Conservation (phyloP, 2,113 vertebrate species). For the Eulacestoma nigropectus region DNA sequence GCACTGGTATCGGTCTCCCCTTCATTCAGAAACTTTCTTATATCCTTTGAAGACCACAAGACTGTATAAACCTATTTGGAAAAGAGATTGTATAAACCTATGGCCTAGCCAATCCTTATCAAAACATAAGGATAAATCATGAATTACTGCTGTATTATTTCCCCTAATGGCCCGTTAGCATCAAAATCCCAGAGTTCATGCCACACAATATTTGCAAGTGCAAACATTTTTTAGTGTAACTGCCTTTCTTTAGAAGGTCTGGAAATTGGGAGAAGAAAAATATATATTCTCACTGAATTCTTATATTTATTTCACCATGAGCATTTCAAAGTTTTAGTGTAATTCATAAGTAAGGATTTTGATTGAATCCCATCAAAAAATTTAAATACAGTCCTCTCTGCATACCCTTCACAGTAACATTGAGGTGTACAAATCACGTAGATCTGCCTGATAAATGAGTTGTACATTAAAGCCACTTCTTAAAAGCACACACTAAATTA, state of each 20-base stretch:
- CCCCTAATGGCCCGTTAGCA: background rate
- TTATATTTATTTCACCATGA: background rate
- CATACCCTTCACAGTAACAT: background rate
- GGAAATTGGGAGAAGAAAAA: background rate
- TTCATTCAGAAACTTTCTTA: background rate
- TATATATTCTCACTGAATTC: background rate
- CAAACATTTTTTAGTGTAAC: background rate
- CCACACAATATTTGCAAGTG: background rate
- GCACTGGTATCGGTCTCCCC: background rate
- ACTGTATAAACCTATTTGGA: background rate
- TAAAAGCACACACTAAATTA: background rate
- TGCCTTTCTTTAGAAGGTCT: background rate
- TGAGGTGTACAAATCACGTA: background rate
- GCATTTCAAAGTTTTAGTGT: background rate
- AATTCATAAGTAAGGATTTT: background rate
- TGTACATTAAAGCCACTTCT: background rate
- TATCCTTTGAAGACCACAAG: background rate
- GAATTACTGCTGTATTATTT: background rate
- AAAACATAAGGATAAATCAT: background rate
- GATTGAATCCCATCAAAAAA: background rate
- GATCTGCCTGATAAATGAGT: background rate
- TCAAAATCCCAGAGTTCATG: background rate
- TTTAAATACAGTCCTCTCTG: background rate
- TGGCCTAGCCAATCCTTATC: background rate
- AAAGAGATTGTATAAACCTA: background rate